A percentile compares a stretch with the other conserved stretches of the same genome.
Conservation (phyloP, 2,888 invertebrate species). For the Acronicta alni region DNA sequence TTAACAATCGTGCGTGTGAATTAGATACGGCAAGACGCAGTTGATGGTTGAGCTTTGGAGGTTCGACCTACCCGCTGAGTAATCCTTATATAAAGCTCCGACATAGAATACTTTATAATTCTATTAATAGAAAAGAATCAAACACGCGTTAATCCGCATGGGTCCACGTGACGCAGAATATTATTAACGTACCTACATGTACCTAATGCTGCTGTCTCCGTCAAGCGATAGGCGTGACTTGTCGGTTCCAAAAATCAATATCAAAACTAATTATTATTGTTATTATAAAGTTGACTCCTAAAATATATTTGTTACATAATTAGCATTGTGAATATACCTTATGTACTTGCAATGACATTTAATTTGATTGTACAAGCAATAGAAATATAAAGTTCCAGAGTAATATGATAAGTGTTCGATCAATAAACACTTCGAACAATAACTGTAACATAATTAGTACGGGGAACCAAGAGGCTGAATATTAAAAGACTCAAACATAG, state of each 20-base stretch:
- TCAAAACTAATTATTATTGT: slow-evolving; percentile 67
- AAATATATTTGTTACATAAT: slow-evolving; percentile 53
- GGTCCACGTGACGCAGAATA: slow-evolving; percentile 73
- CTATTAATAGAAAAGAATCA: slow-evolving; percentile 83
- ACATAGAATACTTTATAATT: slow-evolving; percentile 68
- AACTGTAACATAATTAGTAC: slow-evolving; percentile 11
- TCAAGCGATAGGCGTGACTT: slow-evolving; percentile 67
- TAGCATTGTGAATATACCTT: slow-evolving; percentile 37
- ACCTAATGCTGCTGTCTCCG: slow-evolving; percentile 64
- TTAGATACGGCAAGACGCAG: slow-evolving; percentile 46
- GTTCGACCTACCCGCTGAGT: slow-evolving; percentile 71
- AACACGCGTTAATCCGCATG: slow-evolving; percentile 78
- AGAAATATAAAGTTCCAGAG: slow-evolving; percentile 7
- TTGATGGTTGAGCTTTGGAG: slow-evolving; percentile 47
- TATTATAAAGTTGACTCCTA: slow-evolving; percentile 67
- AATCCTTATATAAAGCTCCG: slow-evolving; percentile 71
- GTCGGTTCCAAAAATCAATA: slow-evolving; percentile 74
- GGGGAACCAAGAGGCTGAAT: slow-evolving; percentile 1
- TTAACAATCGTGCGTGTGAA: slow-evolving; percentile 38
- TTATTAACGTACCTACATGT: slow-evolving; percentile 55
- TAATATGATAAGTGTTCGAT: slow-evolving; percentile 14
- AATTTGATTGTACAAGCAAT: slow-evolving; percentile 27
- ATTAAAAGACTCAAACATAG: slow-evolving; percentile 1
- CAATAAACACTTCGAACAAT: slow-evolving; percentile 13
- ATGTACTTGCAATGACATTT: slow-evolving; percentile 20